Conservation (phyloP, 2,888 invertebrate genomes). For the Limenitis arthemis region DNA sequence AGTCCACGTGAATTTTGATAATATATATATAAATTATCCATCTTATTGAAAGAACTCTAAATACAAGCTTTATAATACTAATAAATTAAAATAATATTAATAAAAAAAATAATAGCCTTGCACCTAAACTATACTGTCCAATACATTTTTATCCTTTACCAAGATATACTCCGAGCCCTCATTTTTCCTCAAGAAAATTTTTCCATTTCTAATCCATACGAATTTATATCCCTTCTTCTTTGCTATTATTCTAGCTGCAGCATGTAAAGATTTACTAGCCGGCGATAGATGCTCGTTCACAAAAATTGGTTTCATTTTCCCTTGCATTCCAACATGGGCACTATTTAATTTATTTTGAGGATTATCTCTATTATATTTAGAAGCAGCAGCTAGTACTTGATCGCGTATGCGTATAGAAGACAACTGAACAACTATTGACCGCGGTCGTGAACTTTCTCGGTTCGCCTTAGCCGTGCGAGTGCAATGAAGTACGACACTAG, state of each 20-base stretch:
- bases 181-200: no score
- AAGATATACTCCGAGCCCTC: no score
- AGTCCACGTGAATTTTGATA: not conserved
- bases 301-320: no score
- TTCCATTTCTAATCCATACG: no score
- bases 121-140: no score
- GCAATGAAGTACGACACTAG: no score
- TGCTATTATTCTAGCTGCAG: not conserved
- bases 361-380: not conserved
- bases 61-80: not conserved
- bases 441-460: not conserved
- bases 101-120: no score
- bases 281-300: no score
- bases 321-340: not conserved
- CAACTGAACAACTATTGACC: not conserved
- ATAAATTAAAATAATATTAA: no score
- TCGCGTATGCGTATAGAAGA: not conserved
- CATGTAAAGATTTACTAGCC: no score
- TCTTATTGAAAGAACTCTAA: not conserved
- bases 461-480: not conserved
- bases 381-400: not conserved
- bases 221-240: not conserved
- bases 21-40: not conserved
- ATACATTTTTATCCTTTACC: no score
- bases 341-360: not conserved